A percentile compares a stretch with the other conserved stretches of the same genome.
These are phyloP conservation scores for Drepanosiphum platanoidis DNA, from an alignment of 2,888 invertebrate genomes.

Conservation along the genomic window DNA sequence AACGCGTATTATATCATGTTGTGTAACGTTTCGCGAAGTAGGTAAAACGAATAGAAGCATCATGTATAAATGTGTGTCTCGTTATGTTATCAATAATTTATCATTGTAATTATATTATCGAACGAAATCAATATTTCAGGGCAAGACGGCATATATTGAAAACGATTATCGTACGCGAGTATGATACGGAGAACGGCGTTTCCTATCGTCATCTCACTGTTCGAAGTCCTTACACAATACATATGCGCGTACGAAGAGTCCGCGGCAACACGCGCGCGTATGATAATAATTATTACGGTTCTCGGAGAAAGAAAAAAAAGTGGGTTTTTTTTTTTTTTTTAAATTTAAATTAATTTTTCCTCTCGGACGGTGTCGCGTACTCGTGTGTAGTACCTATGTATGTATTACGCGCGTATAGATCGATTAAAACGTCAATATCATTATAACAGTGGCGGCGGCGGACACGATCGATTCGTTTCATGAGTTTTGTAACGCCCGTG, in stretches of 20 bases:
- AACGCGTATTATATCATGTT: not conserved
- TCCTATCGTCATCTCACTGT: too few relatives aligned
- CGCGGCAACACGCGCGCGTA: not conserved
- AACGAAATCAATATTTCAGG: too few relatives aligned
- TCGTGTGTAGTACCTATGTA: not conserved
- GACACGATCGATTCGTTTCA: constrained; percentile 49
- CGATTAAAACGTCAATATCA: constrained; percentile 45
- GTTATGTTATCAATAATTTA: too few relatives aligned
- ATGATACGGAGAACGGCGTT: too few relatives aligned
- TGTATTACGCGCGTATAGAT: not conserved
- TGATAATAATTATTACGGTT: not conserved
- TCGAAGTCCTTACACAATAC: too few relatives aligned
- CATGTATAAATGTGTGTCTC: too few relatives aligned
- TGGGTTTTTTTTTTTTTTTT: constrained; percentile 10
- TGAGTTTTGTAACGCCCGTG: constrained; percentile 32
- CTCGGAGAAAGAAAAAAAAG: not conserved
- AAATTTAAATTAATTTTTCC: not conserved
- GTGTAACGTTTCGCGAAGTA: not conserved
- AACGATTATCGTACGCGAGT: too few relatives aligned
- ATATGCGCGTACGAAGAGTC: too few relatives aligned
- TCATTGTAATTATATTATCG: too few relatives aligned
- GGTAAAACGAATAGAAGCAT: too few relatives aligned
- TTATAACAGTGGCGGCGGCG: constrained; percentile 5
- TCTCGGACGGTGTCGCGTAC: not conserved
- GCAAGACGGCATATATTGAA: too few relatives aligned